phyloP scores from a whole-genome alignment of 2,888 invertebrate genomes.

The Chloroclystis v-ata region DNA sequence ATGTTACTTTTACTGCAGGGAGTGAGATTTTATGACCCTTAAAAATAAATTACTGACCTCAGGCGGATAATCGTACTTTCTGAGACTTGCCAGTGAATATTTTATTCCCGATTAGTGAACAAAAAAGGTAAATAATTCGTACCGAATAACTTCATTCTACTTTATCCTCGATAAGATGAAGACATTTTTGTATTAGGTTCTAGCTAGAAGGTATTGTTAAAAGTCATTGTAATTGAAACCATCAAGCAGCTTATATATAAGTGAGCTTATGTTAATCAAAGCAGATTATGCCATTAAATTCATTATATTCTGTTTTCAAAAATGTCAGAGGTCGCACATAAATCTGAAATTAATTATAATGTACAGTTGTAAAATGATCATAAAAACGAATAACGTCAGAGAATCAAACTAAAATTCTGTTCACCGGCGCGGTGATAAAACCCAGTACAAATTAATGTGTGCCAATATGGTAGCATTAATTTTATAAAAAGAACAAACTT shows the following conservation, averaged over 20 bases:
- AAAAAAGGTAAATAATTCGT: conserved; percentile 54
- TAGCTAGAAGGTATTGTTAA: neutral
- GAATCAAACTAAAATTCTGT: conserved; percentile 34
- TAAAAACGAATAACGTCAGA: conserved; percentile 42
- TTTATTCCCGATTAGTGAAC: conserved; percentile 56
- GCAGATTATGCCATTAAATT: conserved; percentile 47
- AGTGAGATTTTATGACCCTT: conserved; percentile 75
- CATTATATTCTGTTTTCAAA: conserved; percentile 36
- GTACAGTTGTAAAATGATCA: conserved; percentile 43
- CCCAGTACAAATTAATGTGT: conserved; percentile 42
- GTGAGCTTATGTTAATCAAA: conserved; percentile 27
- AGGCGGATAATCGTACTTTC: conserved; percentile 58
- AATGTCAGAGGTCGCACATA: conserved; percentile 42
- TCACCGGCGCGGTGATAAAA: conserved; percentile 38
- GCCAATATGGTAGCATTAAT: conserved; percentile 48
- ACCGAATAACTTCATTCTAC: conserved; percentile 41
- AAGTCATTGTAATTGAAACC: conserved; percentile 1
- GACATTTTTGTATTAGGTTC: no score
- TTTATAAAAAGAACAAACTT: conserved; percentile 42
- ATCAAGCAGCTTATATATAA: neutral
- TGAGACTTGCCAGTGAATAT: conserved; percentile 61
- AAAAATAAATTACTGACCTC: conserved; percentile 69
- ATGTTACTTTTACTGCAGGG: conserved; percentile 73
- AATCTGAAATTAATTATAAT: conserved; percentile 52
- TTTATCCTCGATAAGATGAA: neutral